Percentiles rank a stretch among this genome's conserved stretches.
These are phyloP conservation scores for Aradophagus sp. DNA, from an alignment of 1,140 invertebrate genomes.

Conservation along the genomic window DNA sequence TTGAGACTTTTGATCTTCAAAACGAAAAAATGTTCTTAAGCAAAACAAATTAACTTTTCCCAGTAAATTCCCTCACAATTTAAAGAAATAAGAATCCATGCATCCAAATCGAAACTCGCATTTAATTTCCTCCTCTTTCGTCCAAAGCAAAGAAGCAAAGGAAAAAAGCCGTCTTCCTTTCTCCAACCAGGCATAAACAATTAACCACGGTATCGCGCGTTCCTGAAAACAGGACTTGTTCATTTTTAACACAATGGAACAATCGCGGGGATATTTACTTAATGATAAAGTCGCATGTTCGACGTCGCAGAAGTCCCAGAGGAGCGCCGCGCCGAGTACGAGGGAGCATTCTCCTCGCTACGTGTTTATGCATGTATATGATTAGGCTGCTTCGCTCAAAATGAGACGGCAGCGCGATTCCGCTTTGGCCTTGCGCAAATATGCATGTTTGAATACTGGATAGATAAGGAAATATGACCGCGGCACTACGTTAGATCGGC, in stretches of 20 bases:
- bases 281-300: constrained; percentile 48
- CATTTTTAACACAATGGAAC: constrained; percentile 35
- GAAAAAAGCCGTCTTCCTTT: no score
- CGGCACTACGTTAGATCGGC: constrained; percentile 44
- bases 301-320: constrained; percentile 33
- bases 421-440: constrained; percentile 44
- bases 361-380: constrained; percentile 55
- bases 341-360: constrained; percentile 29
- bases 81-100: no score
- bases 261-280: constrained; percentile 34
- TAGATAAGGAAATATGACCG: constrained; percentile 52
- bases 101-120: no score
- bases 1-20: no score
- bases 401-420: constrained; percentile 47
- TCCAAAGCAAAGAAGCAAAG: no score
- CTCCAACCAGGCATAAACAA: constrained; percentile 1
- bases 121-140: no score
- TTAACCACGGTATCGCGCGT: constrained; percentile 11
- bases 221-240: constrained; percentile 15
- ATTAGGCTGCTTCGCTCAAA: constrained; percentile 36
- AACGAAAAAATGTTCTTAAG: no score
- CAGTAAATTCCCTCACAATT: no score
- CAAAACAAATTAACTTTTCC: no score
- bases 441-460: constrained; percentile 47
- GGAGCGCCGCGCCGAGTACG: constrained; percentile 38